Base-by-base conservation (phyloP, 1,140 invertebrate species). In the Drosophila setifemur region DNA sequence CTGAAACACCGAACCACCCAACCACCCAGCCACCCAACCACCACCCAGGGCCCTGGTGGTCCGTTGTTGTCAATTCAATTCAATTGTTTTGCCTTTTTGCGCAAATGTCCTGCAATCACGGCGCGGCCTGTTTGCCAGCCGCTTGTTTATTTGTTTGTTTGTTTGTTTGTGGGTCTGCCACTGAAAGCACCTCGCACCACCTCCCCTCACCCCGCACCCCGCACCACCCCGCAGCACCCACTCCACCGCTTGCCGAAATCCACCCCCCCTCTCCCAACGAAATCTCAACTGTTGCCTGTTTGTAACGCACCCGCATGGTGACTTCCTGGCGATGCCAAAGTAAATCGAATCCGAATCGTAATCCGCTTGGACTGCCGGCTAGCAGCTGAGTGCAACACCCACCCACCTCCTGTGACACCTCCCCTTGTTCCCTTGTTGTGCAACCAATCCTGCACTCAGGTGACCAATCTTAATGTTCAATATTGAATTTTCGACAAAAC, bases 41-140 rank as follows among this genome's bases (percentile, higher is more conserved):
- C 33, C 33, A 35, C 33, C 33, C 33, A 14, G 12, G 21, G 9
- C 19, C 39, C 57, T 57, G 25, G 39, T 55, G 48, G 40, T 47
- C 53, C 67, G 49, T 52, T 75, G 61, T 74, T 85, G 81, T 86
- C 72, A 76, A 78, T 82, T 70, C 54, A 72, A 73, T 75, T 82
- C 73, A 83, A 86, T 86, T 86, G 81, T 86, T 86, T 81, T 81
- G 81, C 75, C 75, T 86, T 86, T 81, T 85, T 78, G 71, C 67
- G 73, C 79, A 73, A 83, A 77, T 85, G 81, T 75, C 44, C 57
- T 58, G 81, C 81, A 86, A 83, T 83, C 79, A 85, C 74, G 73
- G 58, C 74, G 53, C 54, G 63, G 57, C 47, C 25, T 78, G 64
- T 85, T 85, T 77, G 79, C 43, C 63, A 55, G 73, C 35, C 54